Evolutionary conservation across 2,888 invertebrate species (phyloP).

Genomic region (Labia minor): DNA sequence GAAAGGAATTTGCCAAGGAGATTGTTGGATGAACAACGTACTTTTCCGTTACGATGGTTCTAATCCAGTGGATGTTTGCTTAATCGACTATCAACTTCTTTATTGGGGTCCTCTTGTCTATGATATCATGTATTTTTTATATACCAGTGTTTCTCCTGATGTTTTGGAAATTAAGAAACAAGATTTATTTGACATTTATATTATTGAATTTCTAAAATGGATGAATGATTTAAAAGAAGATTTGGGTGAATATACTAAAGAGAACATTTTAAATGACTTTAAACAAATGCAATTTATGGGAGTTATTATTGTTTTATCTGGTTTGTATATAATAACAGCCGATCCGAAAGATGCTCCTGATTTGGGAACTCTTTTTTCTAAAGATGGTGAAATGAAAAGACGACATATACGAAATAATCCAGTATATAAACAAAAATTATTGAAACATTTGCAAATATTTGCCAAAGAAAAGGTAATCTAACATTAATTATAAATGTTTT

Average conservation of each 20-base stretch:
- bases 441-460: too few relatives aligned
- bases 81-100: neutral
- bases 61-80: neutral
- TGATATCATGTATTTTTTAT: neutral
- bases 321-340: neutral
- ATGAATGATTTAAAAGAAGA: neutral
- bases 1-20: conserved; percentile 16
- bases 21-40: conserved; percentile 19
- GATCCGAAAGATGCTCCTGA: neutral
- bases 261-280: neutral
- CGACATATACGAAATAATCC: too few relatives aligned
- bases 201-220: neutral
- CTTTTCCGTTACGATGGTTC: conserved; percentile 15
- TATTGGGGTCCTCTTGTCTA: neutral
- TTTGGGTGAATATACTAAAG: neutral
- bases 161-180: neutral
- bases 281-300: neutral
- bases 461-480: too few relatives aligned
- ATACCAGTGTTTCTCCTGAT: neutral
- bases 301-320: neutral
- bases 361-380: neutral
- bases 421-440: too few relatives aligned
- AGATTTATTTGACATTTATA: neutral
- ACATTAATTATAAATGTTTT: too few relatives aligned
- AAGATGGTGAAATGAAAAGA: too few relatives aligned